Evolutionary conservation across 2,113 vertebrate species (phyloP).

Genomic region (Sylvilagus bachmani): DNA sequence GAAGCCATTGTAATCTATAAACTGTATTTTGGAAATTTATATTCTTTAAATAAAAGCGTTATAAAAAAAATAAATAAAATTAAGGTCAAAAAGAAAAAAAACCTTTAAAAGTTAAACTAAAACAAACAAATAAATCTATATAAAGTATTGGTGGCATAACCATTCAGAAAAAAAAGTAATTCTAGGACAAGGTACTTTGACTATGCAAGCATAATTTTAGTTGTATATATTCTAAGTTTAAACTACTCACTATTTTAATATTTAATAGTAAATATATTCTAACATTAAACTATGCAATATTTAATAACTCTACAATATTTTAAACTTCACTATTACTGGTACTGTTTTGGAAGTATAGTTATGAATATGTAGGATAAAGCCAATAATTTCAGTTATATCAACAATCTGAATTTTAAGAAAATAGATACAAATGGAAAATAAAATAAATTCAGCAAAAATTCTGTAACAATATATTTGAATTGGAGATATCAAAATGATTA

Average conservation of each 20-base stretch:
- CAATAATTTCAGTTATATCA: not conserved
- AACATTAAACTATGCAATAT: too few species aligned
- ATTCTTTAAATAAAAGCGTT: too few species aligned
- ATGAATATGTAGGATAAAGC: not conserved
- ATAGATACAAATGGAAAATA: not conserved
- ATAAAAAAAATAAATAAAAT: too few species aligned
- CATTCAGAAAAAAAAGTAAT: not conserved
- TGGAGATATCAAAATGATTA: not conserved
- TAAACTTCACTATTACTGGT: not conserved
- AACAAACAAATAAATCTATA: not conserved
- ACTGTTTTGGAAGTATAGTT: not conserved
- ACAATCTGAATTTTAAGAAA: conserved; percentile 16
- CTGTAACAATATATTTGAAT: not conserved
- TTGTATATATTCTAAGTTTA: not conserved
- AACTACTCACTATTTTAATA: not conserved
- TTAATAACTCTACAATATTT: not conserved
- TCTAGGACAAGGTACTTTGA: not conserved
- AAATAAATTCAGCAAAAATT: conserved; percentile 7
- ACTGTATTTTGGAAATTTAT: too few species aligned
- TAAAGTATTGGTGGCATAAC: not conserved
- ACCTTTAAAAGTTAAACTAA: not conserved
- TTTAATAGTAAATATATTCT: too few species aligned
- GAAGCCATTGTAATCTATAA: too few species aligned
- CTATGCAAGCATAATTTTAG: not conserved
- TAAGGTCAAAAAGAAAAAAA: not conserved